These are phyloP conservation scores for Drosophila tropicalis DNA, from an alignment of 1,140 invertebrate species.

Conservation along the genomic window DNA sequence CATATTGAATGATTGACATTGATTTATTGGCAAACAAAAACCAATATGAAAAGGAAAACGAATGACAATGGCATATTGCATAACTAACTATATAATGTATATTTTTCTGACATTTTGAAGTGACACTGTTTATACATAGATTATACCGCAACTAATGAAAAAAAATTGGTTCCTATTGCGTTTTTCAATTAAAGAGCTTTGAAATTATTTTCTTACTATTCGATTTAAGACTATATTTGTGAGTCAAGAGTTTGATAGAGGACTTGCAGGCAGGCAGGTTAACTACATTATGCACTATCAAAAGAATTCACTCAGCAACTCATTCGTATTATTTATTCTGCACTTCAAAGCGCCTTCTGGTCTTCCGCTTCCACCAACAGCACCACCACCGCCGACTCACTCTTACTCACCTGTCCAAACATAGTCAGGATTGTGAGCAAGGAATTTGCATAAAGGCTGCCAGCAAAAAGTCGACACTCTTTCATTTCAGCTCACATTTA, in stretches of 20 bases:
- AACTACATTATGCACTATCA: constrained; percentile 73
- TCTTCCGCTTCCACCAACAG: not conserved
- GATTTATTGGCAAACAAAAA: constrained; percentile 60
- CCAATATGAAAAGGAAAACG: not conserved
- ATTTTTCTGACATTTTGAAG: constrained; percentile 11
- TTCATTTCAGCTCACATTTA: constrained; percentile 56
- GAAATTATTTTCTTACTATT: too few species aligned
- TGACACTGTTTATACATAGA: not conserved
- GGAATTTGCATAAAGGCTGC: constrained; percentile 73
- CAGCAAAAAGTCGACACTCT: constrained; percentile 72
- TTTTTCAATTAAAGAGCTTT: too few species aligned
- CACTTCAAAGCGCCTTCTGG: constrained; percentile 72
- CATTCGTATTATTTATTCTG: constrained; percentile 79
- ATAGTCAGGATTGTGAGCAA: constrained; percentile 49
- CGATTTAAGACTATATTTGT: not conserved
- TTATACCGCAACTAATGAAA: not conserved
- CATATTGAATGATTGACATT: constrained; percentile 59
- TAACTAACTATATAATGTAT: constrained; percentile 9
- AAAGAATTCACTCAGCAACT: constrained; percentile 62
- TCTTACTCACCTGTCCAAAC: constrained; percentile 66
- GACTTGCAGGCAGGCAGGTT: constrained; percentile 10
- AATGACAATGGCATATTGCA: constrained; percentile 52
- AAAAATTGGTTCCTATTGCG: too few species aligned
- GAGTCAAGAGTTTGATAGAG: not conserved
- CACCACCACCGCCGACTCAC: not conserved